Base-by-base conservation (phyloP, 2,888 invertebrate species). In the Morpho achilles region DNA sequence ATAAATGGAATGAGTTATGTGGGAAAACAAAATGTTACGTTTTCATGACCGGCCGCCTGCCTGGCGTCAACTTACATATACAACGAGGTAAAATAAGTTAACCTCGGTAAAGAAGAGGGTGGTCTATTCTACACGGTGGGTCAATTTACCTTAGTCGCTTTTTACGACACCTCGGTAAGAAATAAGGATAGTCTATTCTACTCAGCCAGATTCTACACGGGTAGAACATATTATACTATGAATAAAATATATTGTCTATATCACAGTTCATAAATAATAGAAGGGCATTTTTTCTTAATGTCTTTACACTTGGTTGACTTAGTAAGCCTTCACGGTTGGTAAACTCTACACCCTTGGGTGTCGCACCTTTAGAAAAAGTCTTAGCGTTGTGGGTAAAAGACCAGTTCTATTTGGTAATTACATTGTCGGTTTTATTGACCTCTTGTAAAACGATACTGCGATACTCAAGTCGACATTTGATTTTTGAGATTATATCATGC, bases 241-340 rank as follows among this genome's bases (percentile, higher is more conserved):
- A 22, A n/a, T 39, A 48, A 32, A 32, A 32, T 53, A n/a, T 41
- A 40, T 40, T 50, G 51, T 40, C 51, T 45, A 51, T 56, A 58
- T 51, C 50, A 55, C 49, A 52, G 51, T 50, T 51, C 54, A 58
- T 58, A 59, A 61, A 45, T 52, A 61, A 56, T 59, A 59, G 63
- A 67, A 65, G 65, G 64, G 62, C 64, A 61, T 62, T 60, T 67
- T 67, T 63, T 62, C 53, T 60, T 51, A 42, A 22, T 52, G 60
- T 65, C 51, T 65, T 64, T 59, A 63, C 61, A 67, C 56, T 59
- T 47, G 57, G 65, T 66, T 62, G 58, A 55, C 59, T 61, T 59
- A 52, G 63, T 50, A 64, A 59, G 68, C 75, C 79, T 82, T 83
- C 82, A 86, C 76, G 84, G 76, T 81, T 73, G 71, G 71, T 56